Percentiles rank a stretch among this genome's conserved stretches.
These are phyloP conservation scores for Sylvilagus floridanus DNA, from an alignment of 2,797 vertebrate genomes.

Conservation along the genomic window DNA sequence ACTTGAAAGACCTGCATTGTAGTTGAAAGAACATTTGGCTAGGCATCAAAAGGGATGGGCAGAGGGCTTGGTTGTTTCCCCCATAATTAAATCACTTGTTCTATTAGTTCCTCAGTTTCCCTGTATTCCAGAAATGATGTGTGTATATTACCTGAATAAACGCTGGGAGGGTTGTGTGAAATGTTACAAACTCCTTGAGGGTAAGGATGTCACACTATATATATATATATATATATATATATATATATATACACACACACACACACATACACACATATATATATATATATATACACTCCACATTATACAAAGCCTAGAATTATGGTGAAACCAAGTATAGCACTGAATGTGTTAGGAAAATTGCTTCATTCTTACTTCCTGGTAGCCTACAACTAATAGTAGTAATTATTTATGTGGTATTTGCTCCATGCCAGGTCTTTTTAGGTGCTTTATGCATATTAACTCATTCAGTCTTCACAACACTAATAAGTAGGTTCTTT, in stretches of 20 bases:
- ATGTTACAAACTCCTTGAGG: slow-evolving; percentile 49
- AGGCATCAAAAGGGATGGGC: slow-evolving; percentile 40
- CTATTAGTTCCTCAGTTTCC: slow-evolving; percentile 55
- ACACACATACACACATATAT: too few relatives aligned
- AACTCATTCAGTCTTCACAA: slow-evolving; percentile 23
- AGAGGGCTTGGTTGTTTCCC: neutral
- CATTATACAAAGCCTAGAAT: slow-evolving; percentile 51
- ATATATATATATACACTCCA: neutral
- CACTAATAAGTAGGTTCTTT: slow-evolving; percentile 68
- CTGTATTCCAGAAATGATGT: slow-evolving; percentile 25
- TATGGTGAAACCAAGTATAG: slow-evolving; percentile 37
- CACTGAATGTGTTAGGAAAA: slow-evolving; percentile 11
- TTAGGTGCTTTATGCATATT: slow-evolving; percentile 6
- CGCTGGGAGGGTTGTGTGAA: neutral
- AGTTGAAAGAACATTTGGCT: slow-evolving; percentile 49
- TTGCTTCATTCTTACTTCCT: slow-evolving; percentile 58
- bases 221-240: neutral
- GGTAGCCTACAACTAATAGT: slow-evolving; percentile 48
- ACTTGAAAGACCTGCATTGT: slow-evolving; percentile 4
- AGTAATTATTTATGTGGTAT: slow-evolving; percentile 65
- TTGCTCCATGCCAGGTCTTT: slow-evolving; percentile 13
- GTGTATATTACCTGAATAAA: slow-evolving; percentile 23
- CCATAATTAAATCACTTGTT: slow-evolving; percentile 54
- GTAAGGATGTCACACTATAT: slow-evolving; percentile 34
- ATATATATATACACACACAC: too few relatives aligned